A percentile compares a stretch with the other conserved stretches of the same genome.
phyloP scores from a whole-genome alignment of 2,888 invertebrate species.

The Deilephila elpenor region DNA sequence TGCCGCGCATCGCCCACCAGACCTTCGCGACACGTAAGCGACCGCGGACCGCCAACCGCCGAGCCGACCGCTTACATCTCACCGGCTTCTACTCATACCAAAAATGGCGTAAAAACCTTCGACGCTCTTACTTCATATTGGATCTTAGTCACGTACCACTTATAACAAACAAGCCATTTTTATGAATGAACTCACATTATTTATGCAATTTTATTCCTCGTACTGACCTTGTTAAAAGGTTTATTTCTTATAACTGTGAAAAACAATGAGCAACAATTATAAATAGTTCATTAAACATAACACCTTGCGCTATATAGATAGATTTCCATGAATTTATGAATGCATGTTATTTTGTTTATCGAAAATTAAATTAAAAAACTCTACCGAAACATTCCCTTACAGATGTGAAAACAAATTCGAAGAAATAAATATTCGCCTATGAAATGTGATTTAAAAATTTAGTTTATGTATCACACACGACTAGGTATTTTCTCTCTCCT shows the following conservation, averaged over 20 bases:
- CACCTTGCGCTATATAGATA: neutral
- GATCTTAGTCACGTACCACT: constrained; percentile 54
- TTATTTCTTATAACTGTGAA: constrained; percentile 2
- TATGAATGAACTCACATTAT: constrained; percentile 31
- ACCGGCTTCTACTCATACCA: constrained; percentile 73
- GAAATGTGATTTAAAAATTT: too few relatives aligned
- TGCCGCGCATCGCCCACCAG: constrained; percentile 67
- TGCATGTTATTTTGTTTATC: neutral
- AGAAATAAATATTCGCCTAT: too few relatives aligned
- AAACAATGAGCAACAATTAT: neutral
- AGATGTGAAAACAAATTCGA: too few relatives aligned
- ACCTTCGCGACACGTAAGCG: constrained; percentile 81
- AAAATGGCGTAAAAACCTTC: constrained; percentile 75
- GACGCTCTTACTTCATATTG: constrained; percentile 56
- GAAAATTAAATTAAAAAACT: too few relatives aligned
- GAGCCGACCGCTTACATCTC: constrained; percentile 68
- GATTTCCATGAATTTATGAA: neutral
- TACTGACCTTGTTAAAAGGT: constrained; percentile 14
- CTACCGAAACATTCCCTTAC: too few relatives aligned
- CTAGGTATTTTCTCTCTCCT: too few relatives aligned
- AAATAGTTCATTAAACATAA: neutral
- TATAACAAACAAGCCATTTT: constrained; percentile 29
- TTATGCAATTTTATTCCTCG: constrained; percentile 29
- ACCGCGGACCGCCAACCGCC: too few relatives aligned
- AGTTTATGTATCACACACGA: too few relatives aligned